Percentiles rank a stretch among this genome's conserved stretches.
Conservation (phyloP, 2,113 vertebrate genomes). For the Tichodroma muraria region DNA sequence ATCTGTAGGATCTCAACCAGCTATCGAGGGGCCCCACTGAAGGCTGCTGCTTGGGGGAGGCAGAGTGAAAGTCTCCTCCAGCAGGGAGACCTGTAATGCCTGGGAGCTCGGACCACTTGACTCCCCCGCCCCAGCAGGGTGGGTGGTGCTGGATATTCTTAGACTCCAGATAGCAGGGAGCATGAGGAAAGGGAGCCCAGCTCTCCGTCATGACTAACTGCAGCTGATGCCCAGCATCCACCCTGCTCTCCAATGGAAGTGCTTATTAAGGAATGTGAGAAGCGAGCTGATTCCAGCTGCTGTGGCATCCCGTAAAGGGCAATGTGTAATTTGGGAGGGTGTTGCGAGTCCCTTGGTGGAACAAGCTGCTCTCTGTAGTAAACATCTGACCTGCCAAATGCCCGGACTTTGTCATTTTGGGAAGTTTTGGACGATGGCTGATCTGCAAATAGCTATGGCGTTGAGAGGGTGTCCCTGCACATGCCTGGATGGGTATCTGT, state of each 20-base stretch:
- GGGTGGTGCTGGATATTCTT: slow-evolving; percentile 22
- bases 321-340: slow-evolving; percentile 44
- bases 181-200: background rate
- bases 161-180: background rate
- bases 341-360: background rate
- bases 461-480: background rate
- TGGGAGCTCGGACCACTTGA: background rate
- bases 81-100: background rate
- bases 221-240: slow-evolving; percentile 30
- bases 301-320: slow-evolving; percentile 9
- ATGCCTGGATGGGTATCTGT: background rate
- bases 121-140: background rate
- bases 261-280: slow-evolving; percentile 43
- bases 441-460: background rate
- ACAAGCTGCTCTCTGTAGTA: slow-evolving; percentile 18
- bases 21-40: slow-evolving; percentile 17
- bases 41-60: slow-evolving; percentile 39
- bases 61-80: slow-evolving; percentile 41
- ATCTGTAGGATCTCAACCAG: slow-evolving; percentile 55
- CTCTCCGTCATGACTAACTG: background rate
- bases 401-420: background rate
- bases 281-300: slow-evolving; percentile 33
- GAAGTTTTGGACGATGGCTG: background rate
- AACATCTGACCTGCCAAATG: background rate
- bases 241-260: background rate